Percentiles rank a stretch among this genome's conserved stretches.
Evolutionary conservation across 2,888 invertebrate genomes (phyloP).

Genomic region (Timema cristinae): DNA sequence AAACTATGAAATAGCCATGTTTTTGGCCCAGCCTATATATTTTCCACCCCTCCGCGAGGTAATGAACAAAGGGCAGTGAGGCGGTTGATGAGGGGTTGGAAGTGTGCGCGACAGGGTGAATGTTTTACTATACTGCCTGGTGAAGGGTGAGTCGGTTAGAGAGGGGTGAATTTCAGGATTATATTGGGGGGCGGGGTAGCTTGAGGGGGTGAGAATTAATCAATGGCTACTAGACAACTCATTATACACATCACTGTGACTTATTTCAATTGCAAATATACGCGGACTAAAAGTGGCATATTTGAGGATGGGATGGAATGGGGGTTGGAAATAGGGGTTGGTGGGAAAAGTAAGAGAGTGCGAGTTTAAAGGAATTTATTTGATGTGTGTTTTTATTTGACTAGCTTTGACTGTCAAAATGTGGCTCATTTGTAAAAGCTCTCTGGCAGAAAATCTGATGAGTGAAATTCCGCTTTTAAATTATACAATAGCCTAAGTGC

Average conservation of each 20-base stretch:
- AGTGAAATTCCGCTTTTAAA: no score
- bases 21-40: no score
- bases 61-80: conserved; percentile 8
- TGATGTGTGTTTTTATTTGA: no score
- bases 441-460: no score
- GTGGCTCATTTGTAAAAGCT: no score
- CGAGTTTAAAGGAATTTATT: no score
- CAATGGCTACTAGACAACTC: conserved; percentile 21
- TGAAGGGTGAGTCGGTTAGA: conserved; percentile 7
- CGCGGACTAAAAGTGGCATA: conserved; percentile 4
- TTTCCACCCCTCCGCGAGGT: not conserved
- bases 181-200: conserved; percentile 10
- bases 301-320: not conserved
- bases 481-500: no score
- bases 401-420: no score
- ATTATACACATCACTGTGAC: conserved; percentile 17
- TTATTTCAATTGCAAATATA: conserved; percentile 23
- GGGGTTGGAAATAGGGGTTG: not conserved
- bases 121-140: not conserved
- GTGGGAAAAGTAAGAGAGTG: not conserved
- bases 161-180: conserved; percentile 7
- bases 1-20: no score
- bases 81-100: no score
- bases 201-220: conserved; percentile 28
- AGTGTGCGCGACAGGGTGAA: no score